Conservation (phyloP, 2,888 invertebrate species). For the Parnassius mnemosyne region DNA sequence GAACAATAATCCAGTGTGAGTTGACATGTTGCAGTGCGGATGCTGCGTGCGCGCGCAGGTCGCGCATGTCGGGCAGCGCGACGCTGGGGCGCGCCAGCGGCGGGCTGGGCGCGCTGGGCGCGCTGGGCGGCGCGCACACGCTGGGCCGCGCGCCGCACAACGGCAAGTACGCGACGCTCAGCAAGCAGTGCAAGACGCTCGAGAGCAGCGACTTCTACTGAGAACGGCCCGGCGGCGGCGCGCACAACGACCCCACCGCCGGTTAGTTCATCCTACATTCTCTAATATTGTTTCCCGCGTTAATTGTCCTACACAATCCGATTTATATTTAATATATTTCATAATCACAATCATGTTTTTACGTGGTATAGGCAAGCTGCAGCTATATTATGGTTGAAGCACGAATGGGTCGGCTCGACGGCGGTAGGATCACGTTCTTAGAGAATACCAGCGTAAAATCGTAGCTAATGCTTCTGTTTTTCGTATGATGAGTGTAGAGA, state of each 20-base stretch:
- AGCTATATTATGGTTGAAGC: too few species aligned
- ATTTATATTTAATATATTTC: too few species aligned
- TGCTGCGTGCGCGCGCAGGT: slow-evolving; percentile 47
- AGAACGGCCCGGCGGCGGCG: slow-evolving; percentile 86
- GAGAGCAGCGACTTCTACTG: slow-evolving; percentile 97
- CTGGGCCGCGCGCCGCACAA: slow-evolving; percentile 87
- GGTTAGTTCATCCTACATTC: slow-evolving; percentile 28
- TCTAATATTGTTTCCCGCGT: too few species aligned
- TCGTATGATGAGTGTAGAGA: too few species aligned
- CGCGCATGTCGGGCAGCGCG: slow-evolving; percentile 67
- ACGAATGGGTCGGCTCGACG: too few species aligned
- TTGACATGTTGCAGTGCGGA: slow-evolving; percentile 6
- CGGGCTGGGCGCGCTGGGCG: slow-evolving; percentile 58
- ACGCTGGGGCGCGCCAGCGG: slow-evolving; percentile 45
- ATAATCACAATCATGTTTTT: too few species aligned
- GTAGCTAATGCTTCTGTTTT: too few species aligned
- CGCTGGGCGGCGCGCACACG: slow-evolving; percentile 81
- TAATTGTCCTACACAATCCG: too few species aligned
- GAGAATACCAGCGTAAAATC: too few species aligned
- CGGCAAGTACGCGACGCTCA: slow-evolving; percentile 96
- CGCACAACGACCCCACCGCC: slow-evolving; percentile 47
- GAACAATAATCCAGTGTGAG: too few species aligned
- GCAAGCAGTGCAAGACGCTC: slow-evolving; percentile 97
- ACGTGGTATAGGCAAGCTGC: too few species aligned
- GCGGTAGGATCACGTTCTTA: too few species aligned